phyloP scores from a whole-genome alignment of 2,888 invertebrate species.

The Synanthedon tipuliformis region DNA sequence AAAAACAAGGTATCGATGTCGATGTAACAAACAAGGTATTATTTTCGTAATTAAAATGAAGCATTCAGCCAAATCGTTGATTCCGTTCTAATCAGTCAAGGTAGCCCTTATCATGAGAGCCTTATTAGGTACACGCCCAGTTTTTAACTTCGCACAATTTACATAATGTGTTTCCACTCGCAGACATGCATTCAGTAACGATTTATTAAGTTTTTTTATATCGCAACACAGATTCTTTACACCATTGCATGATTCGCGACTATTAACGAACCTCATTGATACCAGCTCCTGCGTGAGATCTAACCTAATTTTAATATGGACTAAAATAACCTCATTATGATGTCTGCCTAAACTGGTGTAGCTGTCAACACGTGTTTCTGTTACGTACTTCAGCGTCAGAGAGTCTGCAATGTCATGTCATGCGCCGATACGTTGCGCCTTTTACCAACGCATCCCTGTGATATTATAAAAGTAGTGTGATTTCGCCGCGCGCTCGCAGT shows the following conservation, averaged over 20 bases:
- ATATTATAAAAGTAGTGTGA: constrained; percentile 53
- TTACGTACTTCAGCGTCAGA: constrained; percentile 20
- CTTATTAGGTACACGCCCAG: neutral
- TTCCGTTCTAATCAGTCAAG: neutral
- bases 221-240: constrained; percentile 2
- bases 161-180: neutral
- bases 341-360: constrained; percentile 7
- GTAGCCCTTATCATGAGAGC: neutral
- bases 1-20: too few relatives aligned
- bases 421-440: constrained; percentile 41
- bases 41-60: neutral
- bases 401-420: constrained; percentile 57
- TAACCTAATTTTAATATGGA: constrained; percentile 8
- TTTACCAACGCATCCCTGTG: constrained; percentile 57
- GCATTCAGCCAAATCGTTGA: neutral
- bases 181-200: neutral
- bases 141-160: neutral
- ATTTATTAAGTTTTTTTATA: neutral
- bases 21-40: neutral
- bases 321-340: constrained; percentile 5
- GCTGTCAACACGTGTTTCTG: neutral
- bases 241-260: constrained; percentile 2
- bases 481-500: constrained; percentile 62
- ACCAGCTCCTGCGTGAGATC: constrained; percentile 10
- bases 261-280: constrained; percentile 5